Conservation (phyloP, 2,888 invertebrate genomes). For the Cremastobaeus sp. region DNA sequence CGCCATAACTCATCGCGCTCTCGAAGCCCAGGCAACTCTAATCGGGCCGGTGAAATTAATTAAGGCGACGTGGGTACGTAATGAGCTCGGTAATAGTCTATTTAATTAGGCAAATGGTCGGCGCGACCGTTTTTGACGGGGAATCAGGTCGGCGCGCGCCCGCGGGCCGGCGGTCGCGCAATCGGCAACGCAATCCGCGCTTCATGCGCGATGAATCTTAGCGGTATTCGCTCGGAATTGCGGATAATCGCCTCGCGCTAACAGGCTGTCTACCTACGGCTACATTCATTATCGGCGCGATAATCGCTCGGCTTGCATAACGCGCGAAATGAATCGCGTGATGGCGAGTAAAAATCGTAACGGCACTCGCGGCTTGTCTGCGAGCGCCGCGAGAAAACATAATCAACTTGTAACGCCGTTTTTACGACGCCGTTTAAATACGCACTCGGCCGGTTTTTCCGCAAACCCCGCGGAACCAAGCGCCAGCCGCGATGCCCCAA, state of each 20-base stretch:
- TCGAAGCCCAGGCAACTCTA: neutral
- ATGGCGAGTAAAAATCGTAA: constrained; percentile 36
- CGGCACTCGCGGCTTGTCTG: constrained; percentile 3
- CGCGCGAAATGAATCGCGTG: constrained; percentile 42
- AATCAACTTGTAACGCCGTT: constrained; percentile 35
- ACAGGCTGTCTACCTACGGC: constrained; percentile 47
- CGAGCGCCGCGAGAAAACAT: constrained; percentile 25
- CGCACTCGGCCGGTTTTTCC: constrained; percentile 17
- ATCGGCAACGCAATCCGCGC: constrained; percentile 33
- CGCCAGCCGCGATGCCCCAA: neutral
- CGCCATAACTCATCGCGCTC: neutral
- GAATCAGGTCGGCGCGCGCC: neutral
- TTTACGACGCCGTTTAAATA: constrained; percentile 40
- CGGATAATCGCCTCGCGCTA: constrained; percentile 53
- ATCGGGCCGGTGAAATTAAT: constrained; percentile 17
- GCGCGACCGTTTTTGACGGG: neutral
- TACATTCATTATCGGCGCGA: constrained; percentile 51
- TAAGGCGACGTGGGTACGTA: constrained; percentile 9
- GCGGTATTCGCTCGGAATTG: constrained; percentile 55
- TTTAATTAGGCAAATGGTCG: constrained; percentile 37
- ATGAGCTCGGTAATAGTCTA: constrained; percentile 20
- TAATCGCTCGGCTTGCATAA: constrained; percentile 49
- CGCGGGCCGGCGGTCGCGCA: constrained; percentile 23
- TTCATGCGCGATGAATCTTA: constrained; percentile 52
- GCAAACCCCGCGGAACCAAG: constrained; percentile 3